Conservation (phyloP, 30 jellyfish, hydroid and myxozoan genomes). For the Mastigias papua region DNA sequence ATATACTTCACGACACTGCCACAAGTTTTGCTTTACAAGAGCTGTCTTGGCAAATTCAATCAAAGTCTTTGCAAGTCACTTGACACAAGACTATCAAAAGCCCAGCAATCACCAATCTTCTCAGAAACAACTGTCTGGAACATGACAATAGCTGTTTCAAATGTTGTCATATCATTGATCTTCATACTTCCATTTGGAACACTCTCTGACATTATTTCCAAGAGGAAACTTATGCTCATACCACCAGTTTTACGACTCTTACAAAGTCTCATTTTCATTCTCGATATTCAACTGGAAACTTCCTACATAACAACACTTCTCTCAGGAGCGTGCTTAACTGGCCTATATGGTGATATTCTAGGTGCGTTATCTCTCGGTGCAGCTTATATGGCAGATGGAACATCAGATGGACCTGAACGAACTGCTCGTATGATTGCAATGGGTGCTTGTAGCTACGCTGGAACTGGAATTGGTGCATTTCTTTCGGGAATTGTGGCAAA, state of each 20-base stretch:
- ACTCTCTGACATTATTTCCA: constrained; percentile 22
- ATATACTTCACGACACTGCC: constrained; percentile 16
- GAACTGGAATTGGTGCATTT: constrained; percentile 19
- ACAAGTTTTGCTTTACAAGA: constrained; percentile 3
- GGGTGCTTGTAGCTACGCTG: constrained; percentile 17
- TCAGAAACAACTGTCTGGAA: constrained; percentile 27
- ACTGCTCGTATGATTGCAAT: constrained; percentile 9
- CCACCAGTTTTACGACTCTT: constrained; percentile 2
- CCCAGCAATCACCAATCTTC: not conserved
- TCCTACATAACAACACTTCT: not conserved
- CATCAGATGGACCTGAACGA: constrained; percentile 1
- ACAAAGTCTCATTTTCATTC: constrained; percentile 7
- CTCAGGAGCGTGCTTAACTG: constrained; percentile 8
- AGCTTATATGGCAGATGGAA: constrained; percentile 26
- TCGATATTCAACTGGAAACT: not conserved
- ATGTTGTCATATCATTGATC: not conserved
- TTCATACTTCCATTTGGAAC: constrained; percentile 41
- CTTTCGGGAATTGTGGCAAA: constrained; percentile 14
- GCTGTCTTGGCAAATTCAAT: not conserved
- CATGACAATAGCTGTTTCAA: not conserved
- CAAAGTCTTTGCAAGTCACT: not conserved
- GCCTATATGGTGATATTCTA: constrained; percentile 29
- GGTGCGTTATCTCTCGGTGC: constrained; percentile 18
- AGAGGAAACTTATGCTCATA: constrained; percentile 25
- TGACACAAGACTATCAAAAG: not conserved